A percentile compares a stretch with the other conserved stretches of the same genome.
Conservation (phyloP, 1,140 invertebrate genomes). For the Reticulitermes speratus region DNA sequence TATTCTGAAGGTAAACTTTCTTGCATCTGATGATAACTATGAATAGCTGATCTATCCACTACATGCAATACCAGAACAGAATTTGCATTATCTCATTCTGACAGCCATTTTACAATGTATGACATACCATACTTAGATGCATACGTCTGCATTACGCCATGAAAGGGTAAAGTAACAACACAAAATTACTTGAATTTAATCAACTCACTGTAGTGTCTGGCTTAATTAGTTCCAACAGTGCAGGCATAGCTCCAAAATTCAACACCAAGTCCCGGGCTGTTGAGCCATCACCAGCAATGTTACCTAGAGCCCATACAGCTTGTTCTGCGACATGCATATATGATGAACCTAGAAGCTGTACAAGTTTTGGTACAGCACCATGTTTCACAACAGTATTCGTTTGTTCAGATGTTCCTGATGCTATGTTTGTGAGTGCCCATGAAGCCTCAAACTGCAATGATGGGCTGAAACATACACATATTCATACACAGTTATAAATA, state of each 20-base stretch:
- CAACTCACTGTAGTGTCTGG: constrained; percentile 54
- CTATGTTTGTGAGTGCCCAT: constrained; percentile 98
- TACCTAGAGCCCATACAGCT: constrained; percentile 96
- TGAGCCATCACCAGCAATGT: constrained; percentile 91
- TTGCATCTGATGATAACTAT: too few species aligned
- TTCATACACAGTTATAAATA: constrained; percentile 3
- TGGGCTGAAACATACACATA: constrained; percentile 57
- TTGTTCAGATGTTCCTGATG: constrained; percentile 78
- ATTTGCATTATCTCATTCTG: too few species aligned
- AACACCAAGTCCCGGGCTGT: constrained; percentile 74
- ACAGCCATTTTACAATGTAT: too few species aligned
- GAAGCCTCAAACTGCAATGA: constrained; percentile 94
- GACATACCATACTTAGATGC: too few species aligned
- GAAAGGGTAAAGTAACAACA: too few species aligned
- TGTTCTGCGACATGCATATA: constrained; percentile 87
- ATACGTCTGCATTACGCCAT: too few species aligned
- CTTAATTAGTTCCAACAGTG: constrained; percentile 65
- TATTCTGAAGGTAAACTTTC: too few species aligned
- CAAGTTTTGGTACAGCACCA: constrained; percentile 84
- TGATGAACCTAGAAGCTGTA: constrained; percentile 71
- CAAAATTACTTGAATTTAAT: background rate
- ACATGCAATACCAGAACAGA: too few species aligned
- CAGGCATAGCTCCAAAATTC: constrained; percentile 58
- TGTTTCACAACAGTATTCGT: constrained; percentile 67
- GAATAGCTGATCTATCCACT: too few species aligned